Evolutionary conservation across 2,797 vertebrate species (phyloP).

Genomic region (Neopelma chrysocephalum): DNA sequence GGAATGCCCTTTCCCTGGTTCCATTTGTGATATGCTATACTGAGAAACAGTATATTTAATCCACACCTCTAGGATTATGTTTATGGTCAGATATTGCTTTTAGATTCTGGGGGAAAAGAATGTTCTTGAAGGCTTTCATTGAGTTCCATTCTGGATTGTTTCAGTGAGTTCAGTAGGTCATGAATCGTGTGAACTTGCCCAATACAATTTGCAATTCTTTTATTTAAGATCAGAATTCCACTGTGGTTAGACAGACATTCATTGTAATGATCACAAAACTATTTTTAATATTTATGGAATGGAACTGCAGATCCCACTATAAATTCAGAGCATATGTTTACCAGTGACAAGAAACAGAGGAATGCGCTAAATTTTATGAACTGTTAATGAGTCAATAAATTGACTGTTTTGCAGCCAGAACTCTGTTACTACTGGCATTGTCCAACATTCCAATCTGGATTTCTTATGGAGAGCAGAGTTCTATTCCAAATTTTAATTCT

Average conservation of each 20-base stretch:
- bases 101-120: neutral
- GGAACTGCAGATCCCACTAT: conserved; percentile 57
- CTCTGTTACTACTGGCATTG: conserved; percentile 61
- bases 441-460: conserved; percentile 64
- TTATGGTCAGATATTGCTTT: neutral
- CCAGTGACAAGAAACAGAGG: conserved; percentile 70
- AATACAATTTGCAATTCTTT: conserved; percentile 30
- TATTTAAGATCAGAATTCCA: conserved; percentile 38
- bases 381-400: conserved; percentile 78
- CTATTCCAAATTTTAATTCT: conserved; percentile 33
- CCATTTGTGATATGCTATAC: neutral
- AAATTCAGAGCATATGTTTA: conserved; percentile 77
- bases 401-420: conserved; percentile 74
- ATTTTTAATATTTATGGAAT: conserved; percentile 75
- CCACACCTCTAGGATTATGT: neutral
- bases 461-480: conserved; percentile 45
- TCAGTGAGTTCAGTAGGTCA: neutral
- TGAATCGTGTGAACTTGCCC: conserved; percentile 8
- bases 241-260: conserved; percentile 58
- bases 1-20: neutral
- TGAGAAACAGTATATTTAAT: neutral
- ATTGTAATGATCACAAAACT: conserved; percentile 69
- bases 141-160: neutral
- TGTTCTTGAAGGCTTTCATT: neutral
- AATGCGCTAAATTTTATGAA: conserved; percentile 74